Evolutionary conservation across 2,888 invertebrate genomes (phyloP), one percentile per base, ranked within the genome.

Genomic region (Melinopterus prodromus): DNA sequence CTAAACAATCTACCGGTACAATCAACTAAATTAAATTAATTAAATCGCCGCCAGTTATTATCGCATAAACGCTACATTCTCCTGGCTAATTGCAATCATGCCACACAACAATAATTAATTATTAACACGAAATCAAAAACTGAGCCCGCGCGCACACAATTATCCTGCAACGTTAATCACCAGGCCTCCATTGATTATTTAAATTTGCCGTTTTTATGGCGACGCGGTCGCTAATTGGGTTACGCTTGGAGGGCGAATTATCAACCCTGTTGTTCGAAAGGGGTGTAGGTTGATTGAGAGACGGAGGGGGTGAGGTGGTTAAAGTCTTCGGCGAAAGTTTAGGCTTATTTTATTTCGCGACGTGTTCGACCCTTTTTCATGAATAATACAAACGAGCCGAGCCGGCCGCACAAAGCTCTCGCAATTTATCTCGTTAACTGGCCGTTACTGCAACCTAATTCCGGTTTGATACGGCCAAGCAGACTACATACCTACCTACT

Each of bases 391-490:
- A 76, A 76, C 79, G 76, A 71, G 12, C 71, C 71, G 76, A 79
- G 76, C 79, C 53, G 53, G 79, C 75, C 70, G 70, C 71, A 79
- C 76, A 76, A 79, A 76, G 79, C 79, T 53, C 70, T 76, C 38
- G 79, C 76, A 79, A 79, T 76, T 79, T 79, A 79, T 79, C 76
- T 79, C 76, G 79, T 76, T 79, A 76, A 79, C 71, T 76, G 76
- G 53, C 38, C 76, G 79, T 76, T 76, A 76, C 70, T 75, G 76
- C 71, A 76, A 70, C 76, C 38, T 76, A 38, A 79, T 79, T 79
- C 76, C 37, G 76, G 70, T 79, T 76, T 78, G 71, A 71, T 71
- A 53, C 69, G 71, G 72, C 71, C 35, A 38, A 70, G 71, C 77
- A 36, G 15, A 16, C 71, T 53, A 78, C 15, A 71, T 16, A n/a